Evolutionary conservation across 2,113 vertebrate genomes (phyloP).

Genomic region (Hippocampus comes): DNA sequence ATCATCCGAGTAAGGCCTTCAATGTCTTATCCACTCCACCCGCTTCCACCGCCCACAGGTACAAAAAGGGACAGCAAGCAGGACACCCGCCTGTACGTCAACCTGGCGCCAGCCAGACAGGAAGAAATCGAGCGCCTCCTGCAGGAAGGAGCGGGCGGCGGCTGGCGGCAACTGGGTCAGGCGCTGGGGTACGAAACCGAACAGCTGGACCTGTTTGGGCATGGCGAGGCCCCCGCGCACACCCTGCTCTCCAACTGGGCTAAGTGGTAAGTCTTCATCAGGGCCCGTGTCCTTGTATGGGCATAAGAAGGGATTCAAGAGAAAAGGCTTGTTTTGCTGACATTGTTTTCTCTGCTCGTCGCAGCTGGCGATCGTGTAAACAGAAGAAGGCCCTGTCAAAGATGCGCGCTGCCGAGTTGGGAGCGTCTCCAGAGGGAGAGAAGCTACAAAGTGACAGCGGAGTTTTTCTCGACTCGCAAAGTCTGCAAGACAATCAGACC

Average conservation of each 20-base stretch:
- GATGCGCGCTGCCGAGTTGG: slow-evolving; percentile 76
- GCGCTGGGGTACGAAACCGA: slow-evolving; percentile 78
- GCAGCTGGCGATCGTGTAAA: slow-evolving; percentile 82
- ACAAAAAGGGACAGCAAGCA: slow-evolving; percentile 68
- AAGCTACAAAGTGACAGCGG: slow-evolving; percentile 82
- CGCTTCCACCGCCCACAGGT: slow-evolving; percentile 43
- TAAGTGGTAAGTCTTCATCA: slow-evolving; percentile 78
- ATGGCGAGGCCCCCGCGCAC: slow-evolving; percentile 72
- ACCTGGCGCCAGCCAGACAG: slow-evolving; percentile 69
- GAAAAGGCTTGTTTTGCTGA: slow-evolving; percentile 5
- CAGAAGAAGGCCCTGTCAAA: slow-evolving; percentile 86
- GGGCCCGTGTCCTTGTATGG: slow-evolving; percentile 15
- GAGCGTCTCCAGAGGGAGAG: slow-evolving; percentile 74
- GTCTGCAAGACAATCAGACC: slow-evolving; percentile 72
- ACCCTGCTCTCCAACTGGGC: slow-evolving; percentile 84
- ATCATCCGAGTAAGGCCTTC: not conserved
- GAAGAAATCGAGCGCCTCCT: slow-evolving; percentile 83
- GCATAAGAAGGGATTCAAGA: not conserved
- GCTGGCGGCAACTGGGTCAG: slow-evolving; percentile 78
- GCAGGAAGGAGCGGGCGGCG: slow-evolving; percentile 63
- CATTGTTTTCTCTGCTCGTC: slow-evolving; percentile 23
- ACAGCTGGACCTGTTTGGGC: slow-evolving; percentile 73
- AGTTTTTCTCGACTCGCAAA: slow-evolving; percentile 78
- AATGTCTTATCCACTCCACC: not conserved
- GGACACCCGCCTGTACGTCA: slow-evolving; percentile 72